phyloP scores from a whole-genome alignment of 2,888 invertebrate genomes.

The Brenthis ino region DNA sequence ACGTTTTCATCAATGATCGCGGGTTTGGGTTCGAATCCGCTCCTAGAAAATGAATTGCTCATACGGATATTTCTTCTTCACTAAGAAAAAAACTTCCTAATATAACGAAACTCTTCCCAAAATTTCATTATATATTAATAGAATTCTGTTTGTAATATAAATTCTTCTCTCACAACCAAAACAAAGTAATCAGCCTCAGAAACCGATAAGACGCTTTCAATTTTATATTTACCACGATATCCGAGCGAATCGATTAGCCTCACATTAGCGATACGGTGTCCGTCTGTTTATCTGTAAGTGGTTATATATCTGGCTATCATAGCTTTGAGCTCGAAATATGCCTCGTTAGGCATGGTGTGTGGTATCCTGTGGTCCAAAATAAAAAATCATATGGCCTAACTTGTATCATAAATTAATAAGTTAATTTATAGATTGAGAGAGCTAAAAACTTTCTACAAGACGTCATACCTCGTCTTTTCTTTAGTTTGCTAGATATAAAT shows the following conservation, averaged over 20 bases:
- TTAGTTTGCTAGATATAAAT: no score
- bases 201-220: constrained; percentile 63
- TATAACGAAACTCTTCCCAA: no score
- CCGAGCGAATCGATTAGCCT: constrained; percentile 63
- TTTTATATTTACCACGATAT: constrained; percentile 61
- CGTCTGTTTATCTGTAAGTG: constrained; percentile 52
- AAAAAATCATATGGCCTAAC: no score
- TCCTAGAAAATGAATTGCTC: no score
- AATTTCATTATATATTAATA: not conserved
- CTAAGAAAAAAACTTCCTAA: no score
- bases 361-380: constrained; percentile 1
- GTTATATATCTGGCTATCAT: constrained; percentile 41
- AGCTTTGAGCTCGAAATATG: constrained; percentile 40
- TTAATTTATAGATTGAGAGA: no score
- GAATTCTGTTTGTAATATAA: not conserved
- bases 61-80: no score
- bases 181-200: constrained; percentile 49
- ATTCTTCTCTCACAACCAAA: constrained; percentile 11
- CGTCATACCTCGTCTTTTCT: no score
- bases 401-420: no score
- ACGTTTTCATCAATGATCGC: no score
- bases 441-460: no score
- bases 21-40: no score
- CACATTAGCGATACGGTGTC: constrained; percentile 50
- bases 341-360: constrained; percentile 15